These are phyloP conservation scores for Oryzias curvinotus DNA, from an alignment of 2,113 vertebrate species.

Conservation along the genomic window DNA sequence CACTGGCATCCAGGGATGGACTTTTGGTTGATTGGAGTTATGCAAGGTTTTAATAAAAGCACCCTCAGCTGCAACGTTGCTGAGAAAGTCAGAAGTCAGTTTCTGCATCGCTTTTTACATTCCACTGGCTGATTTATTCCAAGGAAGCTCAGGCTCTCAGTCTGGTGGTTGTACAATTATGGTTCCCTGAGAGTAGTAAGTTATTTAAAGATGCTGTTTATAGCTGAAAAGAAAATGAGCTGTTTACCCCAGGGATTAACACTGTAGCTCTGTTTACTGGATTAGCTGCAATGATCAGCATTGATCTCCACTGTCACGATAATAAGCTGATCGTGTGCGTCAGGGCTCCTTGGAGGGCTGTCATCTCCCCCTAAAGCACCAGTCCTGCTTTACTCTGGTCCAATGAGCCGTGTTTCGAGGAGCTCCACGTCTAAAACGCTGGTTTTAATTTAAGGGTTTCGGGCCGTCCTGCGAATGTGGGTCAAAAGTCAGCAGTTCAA, in stretches of 20 bases:
- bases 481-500: conserved; percentile 26
- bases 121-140: conserved; percentile 15
- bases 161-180: conserved; percentile 3
- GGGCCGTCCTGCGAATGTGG: not conserved
- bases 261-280: conserved; percentile 41
- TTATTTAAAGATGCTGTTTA: conserved; percentile 20
- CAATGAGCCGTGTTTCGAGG: conserved; percentile 21
- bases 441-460: conserved; percentile 10
- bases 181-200: conserved; percentile 18
- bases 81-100: conserved; percentile 13
- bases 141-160: not conserved
- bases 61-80: conserved; percentile 7
- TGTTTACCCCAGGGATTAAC: conserved; percentile 54
- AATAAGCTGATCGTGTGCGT: conserved; percentile 30
- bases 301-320: conserved; percentile 44
- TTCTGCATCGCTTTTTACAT: conserved; percentile 5
- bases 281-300: conserved; percentile 52
- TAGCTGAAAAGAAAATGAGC: conserved; percentile 25
- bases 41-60: not conserved
- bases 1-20: too few relatives aligned
- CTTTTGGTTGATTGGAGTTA: not conserved
- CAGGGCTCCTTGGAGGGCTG: conserved; percentile 31
- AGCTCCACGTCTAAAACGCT: conserved; percentile 21
- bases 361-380: conserved; percentile 16
- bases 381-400: conserved; percentile 9